phyloP scores from a whole-genome alignment of 92 coral and sea anemone species.

The Epizoanthus stellaris region DNA sequence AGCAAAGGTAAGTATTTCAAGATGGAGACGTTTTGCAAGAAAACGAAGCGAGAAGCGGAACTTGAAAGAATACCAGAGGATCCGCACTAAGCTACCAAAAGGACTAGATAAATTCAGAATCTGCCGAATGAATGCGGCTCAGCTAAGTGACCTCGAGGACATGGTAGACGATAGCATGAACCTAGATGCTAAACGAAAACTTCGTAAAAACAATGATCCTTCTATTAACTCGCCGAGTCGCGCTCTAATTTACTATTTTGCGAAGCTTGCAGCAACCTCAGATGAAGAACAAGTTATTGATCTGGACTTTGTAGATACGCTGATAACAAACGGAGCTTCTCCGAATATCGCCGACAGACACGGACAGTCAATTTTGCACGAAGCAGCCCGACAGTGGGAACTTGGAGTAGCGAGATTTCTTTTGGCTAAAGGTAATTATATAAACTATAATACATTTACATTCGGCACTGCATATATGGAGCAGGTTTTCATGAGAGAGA shows the following conservation, averaged over 20 bases:
- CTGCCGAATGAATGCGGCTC: constrained; percentile 86
- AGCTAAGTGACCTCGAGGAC: constrained; percentile 84
- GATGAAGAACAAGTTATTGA: constrained; percentile 90
- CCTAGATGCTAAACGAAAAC: constrained; percentile 42
- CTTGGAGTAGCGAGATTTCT: constrained; percentile 85
- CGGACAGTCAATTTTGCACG: constrained; percentile 91
- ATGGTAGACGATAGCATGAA: constrained; percentile 61
- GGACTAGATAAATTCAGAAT: constrained; percentile 55
- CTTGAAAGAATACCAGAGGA: constrained; percentile 54
- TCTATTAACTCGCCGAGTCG: constrained; percentile 88
- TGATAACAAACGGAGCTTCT: constrained; percentile 87
- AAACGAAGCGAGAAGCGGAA: constrained; percentile 45
- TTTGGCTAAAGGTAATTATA: constrained; percentile 75
- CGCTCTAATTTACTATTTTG: constrained; percentile 88
- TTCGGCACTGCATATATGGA: no score
- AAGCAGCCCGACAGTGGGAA: constrained; percentile 97
- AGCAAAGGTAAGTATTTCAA: constrained; percentile 73
- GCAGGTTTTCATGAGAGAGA: no score
- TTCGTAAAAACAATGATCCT: constrained; percentile 51
- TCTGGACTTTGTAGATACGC: constrained; percentile 86
- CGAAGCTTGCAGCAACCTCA: constrained; percentile 82
- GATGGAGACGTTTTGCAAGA: constrained; percentile 81
- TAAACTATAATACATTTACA: no score
- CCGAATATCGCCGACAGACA: constrained; percentile 87
- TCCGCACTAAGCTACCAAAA: constrained; percentile 52